Percentiles rank a stretch among this genome's conserved stretches.
Evolutionary conservation across 1,140 invertebrate genomes (phyloP).

Genomic region (Galleria mellonella): DNA sequence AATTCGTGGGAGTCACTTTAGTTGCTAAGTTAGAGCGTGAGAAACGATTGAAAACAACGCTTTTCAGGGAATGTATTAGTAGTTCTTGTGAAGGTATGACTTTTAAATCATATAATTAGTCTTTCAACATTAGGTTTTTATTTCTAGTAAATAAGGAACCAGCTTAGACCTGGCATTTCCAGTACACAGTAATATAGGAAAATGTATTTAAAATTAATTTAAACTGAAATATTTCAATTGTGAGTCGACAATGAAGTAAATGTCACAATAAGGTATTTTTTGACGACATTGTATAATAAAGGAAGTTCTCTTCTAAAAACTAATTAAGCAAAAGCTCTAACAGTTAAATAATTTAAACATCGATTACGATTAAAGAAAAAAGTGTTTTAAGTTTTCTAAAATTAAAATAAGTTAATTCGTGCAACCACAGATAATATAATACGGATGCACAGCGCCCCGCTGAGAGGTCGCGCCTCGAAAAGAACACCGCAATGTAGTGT

Average conservation of each 20-base stretch:
- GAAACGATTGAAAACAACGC: constrained; percentile 25
- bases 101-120: no score
- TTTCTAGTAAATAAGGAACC: no score
- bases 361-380: constrained; percentile 25
- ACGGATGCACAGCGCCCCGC: constrained; percentile 56
- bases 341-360: constrained; percentile 26
- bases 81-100: no score
- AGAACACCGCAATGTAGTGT: not conserved
- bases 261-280: no score
- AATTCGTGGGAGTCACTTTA: constrained; percentile 57
- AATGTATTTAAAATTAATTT: no score
- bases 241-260: no score
- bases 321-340: constrained; percentile 10
- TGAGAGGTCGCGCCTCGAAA: constrained; percentile 44
- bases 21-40: constrained; percentile 38
- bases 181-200: no score
- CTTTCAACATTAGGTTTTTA: no score
- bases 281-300: no score
- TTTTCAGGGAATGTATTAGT: constrained; percentile 10
- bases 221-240: no score
- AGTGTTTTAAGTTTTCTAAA: constrained; percentile 36
- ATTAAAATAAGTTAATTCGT: constrained; percentile 68
- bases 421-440: no score
- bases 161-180: no score
- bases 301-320: not conserved